phyloP scores from a whole-genome alignment of 2,113 vertebrate species.

The Mohoua ochrocephala region DNA sequence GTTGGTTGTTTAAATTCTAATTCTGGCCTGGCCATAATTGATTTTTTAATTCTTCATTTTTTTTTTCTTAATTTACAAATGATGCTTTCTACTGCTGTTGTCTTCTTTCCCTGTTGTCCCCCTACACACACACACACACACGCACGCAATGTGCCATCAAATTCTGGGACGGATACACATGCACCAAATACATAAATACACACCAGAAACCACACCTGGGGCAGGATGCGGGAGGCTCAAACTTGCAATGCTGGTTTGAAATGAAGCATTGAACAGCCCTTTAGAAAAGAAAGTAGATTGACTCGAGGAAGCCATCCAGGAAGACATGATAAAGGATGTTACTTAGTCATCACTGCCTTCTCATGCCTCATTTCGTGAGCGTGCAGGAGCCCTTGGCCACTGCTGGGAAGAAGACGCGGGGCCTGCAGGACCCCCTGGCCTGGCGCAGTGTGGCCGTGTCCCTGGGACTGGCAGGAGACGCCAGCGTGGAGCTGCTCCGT shows the following conservation, averaged over 20 bases:
- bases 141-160: not conserved
- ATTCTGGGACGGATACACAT: not conserved
- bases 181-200: not conserved
- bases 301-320: not conserved
- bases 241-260: not conserved
- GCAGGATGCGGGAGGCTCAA: not conserved
- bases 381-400: not conserved
- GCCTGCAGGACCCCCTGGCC: not conserved
- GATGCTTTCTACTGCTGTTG: not conserved
- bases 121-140: not conserved
- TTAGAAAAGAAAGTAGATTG: not conserved
- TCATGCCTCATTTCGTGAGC: rapidly evolving
- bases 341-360: not conserved
- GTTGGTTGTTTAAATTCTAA: not conserved
- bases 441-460: rapidly evolving
- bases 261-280: not conserved
- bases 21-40: not conserved
- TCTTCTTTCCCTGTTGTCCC: not conserved
- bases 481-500: rapidly evolving
- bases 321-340: not conserved
- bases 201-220: not conserved
- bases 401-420: not conserved
- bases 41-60: not conserved
- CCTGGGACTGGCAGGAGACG: not conserved
- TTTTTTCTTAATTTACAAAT: not conserved